phyloP scores from a whole-genome alignment of 2,888 invertebrate species.

The Apamea anceps region DNA sequence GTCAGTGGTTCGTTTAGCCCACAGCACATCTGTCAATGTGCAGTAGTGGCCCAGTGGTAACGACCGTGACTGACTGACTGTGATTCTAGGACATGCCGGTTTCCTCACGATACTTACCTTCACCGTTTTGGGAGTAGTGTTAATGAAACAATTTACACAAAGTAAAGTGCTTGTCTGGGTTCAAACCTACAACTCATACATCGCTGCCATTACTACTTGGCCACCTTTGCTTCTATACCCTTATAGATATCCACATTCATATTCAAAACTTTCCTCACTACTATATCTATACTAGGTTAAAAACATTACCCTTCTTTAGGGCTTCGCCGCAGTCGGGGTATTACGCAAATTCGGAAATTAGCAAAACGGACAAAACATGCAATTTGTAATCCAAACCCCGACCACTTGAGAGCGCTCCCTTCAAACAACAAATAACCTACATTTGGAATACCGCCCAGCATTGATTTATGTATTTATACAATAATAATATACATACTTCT shows the following conservation, averaged over 20 bases:
- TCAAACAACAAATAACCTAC: conserved; percentile 37
- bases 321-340: neutral
- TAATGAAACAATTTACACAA: neutral
- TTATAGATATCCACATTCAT: neutral
- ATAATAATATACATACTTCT: neutral
- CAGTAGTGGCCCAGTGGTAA: too few species aligned
- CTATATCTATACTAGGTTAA: neutral
- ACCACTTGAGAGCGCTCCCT: conserved; percentile 42
- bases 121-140: neutral
- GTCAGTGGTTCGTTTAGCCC: neutral
- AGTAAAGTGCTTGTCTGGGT: neutral
- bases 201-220: neutral
- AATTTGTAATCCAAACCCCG: conserved; percentile 37
- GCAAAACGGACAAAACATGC: neutral
- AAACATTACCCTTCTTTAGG: too few species aligned
- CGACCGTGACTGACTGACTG: too few species aligned
- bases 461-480: conserved; percentile 49
- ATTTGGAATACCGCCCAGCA: conserved; percentile 49
- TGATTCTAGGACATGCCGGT: neutral
- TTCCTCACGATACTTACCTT: neutral
- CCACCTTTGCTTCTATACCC: too few species aligned
- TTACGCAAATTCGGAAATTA: neutral
- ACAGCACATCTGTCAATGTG: too few species aligned
- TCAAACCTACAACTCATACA: neutral
- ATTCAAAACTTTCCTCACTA: too few species aligned